phyloP scores from a whole-genome alignment of 1,140 invertebrate genomes.

The Saxidomus purpurata region DNA sequence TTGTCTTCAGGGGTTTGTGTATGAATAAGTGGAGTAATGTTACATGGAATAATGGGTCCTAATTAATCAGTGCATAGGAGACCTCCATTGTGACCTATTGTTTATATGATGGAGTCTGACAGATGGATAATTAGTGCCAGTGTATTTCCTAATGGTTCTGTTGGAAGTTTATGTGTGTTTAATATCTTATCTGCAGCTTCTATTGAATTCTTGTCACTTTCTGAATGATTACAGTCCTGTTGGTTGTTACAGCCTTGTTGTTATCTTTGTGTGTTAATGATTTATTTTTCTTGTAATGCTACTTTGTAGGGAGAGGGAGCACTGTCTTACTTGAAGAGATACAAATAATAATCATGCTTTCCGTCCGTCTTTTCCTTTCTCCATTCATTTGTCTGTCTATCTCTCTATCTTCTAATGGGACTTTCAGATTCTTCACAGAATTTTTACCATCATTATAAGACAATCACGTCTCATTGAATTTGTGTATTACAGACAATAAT shows the following conservation, averaged over 20 bases:
- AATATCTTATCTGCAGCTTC: slow-evolving; percentile 2
- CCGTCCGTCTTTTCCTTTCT: no score
- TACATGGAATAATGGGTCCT: neutral
- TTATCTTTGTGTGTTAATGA: neutral
- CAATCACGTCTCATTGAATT: no score
- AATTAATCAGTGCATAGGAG: neutral
- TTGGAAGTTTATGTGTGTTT: neutral
- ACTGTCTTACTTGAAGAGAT: no score
- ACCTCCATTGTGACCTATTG: slow-evolving; percentile 3
- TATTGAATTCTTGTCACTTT: neutral
- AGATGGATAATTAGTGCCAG: slow-evolving; percentile 10
- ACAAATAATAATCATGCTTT: no score
- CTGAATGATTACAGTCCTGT: neutral
- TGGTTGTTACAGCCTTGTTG: neutral
- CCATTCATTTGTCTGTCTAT: no score
- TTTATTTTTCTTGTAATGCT: no score
- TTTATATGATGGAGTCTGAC: neutral
- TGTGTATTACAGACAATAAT: no score
- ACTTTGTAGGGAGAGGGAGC: no score
- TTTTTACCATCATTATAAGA: no score
- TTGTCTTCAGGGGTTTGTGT: slow-evolving; percentile 1
- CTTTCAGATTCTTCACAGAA: no score
- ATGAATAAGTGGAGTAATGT: neutral
- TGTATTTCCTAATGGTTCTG: neutral
- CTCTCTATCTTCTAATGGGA: no score